Conservation (phyloP, 2,797 vertebrate species). For the Manis javanica region DNA sequence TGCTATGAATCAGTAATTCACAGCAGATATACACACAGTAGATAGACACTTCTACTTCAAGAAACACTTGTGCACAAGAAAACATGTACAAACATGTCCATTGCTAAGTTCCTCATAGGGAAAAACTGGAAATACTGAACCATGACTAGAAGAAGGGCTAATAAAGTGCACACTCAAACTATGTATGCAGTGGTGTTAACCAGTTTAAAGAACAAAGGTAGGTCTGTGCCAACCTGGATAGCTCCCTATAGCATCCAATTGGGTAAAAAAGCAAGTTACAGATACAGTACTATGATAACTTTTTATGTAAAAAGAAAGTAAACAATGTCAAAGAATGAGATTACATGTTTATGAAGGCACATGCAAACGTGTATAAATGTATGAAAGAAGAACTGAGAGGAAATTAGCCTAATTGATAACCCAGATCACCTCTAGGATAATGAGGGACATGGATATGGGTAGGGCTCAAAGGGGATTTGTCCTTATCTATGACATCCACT, state of each 20-base stretch:
- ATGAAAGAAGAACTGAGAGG: not conserved
- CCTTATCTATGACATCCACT: not conserved
- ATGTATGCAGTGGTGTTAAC: no score
- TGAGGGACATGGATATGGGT: not conserved
- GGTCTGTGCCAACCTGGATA: not conserved
- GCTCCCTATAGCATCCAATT: not conserved
- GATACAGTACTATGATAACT: not conserved
- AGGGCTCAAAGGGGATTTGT: not conserved
- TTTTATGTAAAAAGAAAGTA: not conserved
- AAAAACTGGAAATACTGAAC: not conserved
- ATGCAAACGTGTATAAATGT: not conserved
- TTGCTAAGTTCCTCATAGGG: not conserved
- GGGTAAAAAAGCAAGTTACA: not conserved
- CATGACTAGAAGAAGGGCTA: not conserved
- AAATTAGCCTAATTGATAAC: not conserved
- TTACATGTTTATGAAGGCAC: not conserved
- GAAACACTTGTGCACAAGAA: not conserved
- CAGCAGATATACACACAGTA: not conserved
- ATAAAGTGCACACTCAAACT: not conserved
- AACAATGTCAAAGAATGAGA: not conserved
- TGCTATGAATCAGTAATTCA: not conserved
- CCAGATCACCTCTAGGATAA: not conserved
- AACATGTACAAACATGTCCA: constrained; percentile 59
- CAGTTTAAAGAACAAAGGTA: not conserved
- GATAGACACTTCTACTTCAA: no score